Percentiles rank a stretch among this genome's conserved stretches.
phyloP scores from a whole-genome alignment of 2,113 vertebrate genomes.

The Muntiacus reevesi region DNA sequence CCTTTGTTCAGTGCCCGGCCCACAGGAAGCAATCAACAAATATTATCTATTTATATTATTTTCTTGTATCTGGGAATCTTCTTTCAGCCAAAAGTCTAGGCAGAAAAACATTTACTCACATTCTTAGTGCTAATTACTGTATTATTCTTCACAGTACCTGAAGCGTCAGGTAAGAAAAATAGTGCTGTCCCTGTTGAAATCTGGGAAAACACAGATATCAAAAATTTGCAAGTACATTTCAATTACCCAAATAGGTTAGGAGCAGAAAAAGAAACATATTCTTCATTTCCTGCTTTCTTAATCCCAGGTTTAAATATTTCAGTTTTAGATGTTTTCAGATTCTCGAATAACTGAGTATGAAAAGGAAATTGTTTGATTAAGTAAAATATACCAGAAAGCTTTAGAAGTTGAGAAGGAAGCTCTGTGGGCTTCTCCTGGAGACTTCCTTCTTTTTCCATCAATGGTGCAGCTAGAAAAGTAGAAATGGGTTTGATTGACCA shows the following conservation, averaged over 20 bases:
- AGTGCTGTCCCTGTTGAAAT: not conserved
- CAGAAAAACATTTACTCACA: not conserved
- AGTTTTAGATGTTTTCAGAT: not conserved
- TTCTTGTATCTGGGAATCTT: not conserved
- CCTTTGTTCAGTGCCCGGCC: not conserved
- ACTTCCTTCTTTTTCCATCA: not conserved
- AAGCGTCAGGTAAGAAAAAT: not conserved
- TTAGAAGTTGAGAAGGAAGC: not conserved
- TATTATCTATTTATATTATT: not conserved
- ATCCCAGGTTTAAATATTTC: not conserved
- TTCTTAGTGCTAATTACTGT: not conserved
- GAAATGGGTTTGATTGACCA: not conserved
- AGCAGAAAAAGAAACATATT: not conserved
- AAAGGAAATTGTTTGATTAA: not conserved
- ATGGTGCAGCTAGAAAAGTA: not conserved
- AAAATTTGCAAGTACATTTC: not conserved
- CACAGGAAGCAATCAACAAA: not conserved
- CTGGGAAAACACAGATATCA: not conserved
- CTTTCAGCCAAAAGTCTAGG: not conserved
- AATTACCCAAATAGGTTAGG: not conserved
- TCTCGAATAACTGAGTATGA: not conserved
- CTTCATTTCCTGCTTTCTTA: not conserved
- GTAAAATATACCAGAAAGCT: not conserved
- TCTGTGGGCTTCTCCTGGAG: not conserved
- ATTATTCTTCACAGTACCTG: not conserved